Evolutionary conservation across 2,888 invertebrate genomes (phyloP).

Genomic region (Drosophila anomalata): DNA sequence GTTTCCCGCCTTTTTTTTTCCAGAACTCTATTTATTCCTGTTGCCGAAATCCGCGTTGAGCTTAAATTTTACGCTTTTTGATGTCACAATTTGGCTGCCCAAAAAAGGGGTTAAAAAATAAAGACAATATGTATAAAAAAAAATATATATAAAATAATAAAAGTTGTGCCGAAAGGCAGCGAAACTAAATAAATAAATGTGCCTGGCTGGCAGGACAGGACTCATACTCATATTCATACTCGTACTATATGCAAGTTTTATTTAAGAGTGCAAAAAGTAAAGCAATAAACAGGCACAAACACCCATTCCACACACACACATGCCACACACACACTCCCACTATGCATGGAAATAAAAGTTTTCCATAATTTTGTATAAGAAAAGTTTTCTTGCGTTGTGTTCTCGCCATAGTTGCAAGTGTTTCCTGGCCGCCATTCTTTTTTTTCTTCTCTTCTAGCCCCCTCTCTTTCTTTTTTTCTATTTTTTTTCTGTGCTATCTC

Average conservation of each 20-base stretch:
- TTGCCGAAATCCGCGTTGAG: not conserved
- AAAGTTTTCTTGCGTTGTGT: slow-evolving; percentile 72
- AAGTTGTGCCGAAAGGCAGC: slow-evolving; percentile 53
- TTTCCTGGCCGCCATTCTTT: slow-evolving; percentile 62
- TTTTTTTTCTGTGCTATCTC: not conserved
- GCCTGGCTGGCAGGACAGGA: too few species aligned
- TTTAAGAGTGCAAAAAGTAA: slow-evolving; percentile 62
- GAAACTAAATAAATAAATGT: slow-evolving; percentile 76
- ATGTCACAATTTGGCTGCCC: too few species aligned
- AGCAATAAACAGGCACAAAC: slow-evolving; percentile 62
- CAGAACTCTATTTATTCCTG: too few species aligned
- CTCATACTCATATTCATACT: not conserved
- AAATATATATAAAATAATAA: slow-evolving; percentile 34
- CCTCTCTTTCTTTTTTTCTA: slow-evolving; percentile 8
- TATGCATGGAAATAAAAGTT: slow-evolving; percentile 77
- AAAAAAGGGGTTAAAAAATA: too few species aligned
- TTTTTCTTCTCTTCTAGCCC: slow-evolving; percentile 6
- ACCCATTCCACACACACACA: slow-evolving; percentile 18
- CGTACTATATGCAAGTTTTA: slow-evolving; percentile 39
- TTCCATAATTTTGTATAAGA: slow-evolving; percentile 78
- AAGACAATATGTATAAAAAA: not conserved
- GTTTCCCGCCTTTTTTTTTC: not conserved
- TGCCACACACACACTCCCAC: slow-evolving; percentile 8
- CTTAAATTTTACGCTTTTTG: not conserved
- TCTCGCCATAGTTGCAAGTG: slow-evolving; percentile 73